These are phyloP conservation scores for Brienomyrus brachyistius DNA, from an alignment of 2,113 vertebrate species.

Conservation along the genomic window DNA sequence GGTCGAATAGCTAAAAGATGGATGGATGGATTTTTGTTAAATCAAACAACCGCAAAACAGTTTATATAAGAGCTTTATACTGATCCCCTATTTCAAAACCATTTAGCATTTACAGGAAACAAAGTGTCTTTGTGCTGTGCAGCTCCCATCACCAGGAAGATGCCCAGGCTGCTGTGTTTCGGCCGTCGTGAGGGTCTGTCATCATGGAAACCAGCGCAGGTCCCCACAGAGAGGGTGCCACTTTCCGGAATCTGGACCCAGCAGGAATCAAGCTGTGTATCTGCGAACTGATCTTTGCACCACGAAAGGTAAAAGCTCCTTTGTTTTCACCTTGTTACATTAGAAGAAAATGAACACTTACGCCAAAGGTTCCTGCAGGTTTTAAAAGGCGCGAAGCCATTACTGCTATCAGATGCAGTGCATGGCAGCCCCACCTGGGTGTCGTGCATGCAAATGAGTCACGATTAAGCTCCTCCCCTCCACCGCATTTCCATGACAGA, in stretches of 20 bases:
- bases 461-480: neutral
- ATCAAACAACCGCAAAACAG: too few species aligned
- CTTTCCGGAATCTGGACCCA: neutral
- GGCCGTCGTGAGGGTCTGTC: neutral
- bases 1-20: too few species aligned
- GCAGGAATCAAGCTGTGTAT: neutral
- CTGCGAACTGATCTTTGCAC: neutral
- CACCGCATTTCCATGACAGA: constrained; percentile 21
- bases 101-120: neutral
- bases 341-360: neutral
- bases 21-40: too few species aligned
- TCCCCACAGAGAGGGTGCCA: neutral
- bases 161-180: neutral
- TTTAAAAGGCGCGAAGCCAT: neutral
- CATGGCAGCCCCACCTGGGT: neutral
- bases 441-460: neutral
- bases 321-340: neutral
- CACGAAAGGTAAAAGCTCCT: neutral
- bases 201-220: neutral
- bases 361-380: neutral
- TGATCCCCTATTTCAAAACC: neutral
- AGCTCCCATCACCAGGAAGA: neutral
- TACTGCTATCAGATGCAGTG: neutral
- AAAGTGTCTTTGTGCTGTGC: neutral
- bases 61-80: neutral